phyloP scores from a whole-genome alignment of 2,113 vertebrate species.

The Myxocyprinus asiaticus region DNA sequence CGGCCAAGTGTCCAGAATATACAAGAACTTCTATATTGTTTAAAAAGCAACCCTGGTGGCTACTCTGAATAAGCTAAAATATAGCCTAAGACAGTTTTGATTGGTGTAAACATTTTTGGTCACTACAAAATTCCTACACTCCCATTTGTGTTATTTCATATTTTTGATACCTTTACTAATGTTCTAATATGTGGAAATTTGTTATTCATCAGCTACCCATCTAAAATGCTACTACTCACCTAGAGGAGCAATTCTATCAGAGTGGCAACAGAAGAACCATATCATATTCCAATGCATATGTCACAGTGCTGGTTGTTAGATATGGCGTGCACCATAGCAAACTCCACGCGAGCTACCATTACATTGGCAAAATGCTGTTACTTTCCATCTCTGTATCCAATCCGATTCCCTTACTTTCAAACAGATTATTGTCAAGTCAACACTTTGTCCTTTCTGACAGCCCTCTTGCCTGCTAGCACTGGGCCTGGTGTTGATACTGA shows the following conservation, averaged over 20 bases:
- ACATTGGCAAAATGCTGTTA: conserved; percentile 10
- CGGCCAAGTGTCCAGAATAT: no score
- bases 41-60: no score
- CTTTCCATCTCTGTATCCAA: neutral
- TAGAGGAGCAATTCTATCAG: conserved; percentile 82
- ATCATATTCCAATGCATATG: conserved; percentile 82
- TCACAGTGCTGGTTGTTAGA: conserved; percentile 51
- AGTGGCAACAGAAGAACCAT: conserved; percentile 84
- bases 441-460: neutral
- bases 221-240: conserved; percentile 63
- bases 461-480: neutral
- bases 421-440: neutral
- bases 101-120: no score
- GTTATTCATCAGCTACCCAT: neutral
- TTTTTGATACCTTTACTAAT: no score
- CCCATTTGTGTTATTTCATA: no score
- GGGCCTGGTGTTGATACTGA: conserved; percentile 2
- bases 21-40: no score
- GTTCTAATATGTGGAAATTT: neutral
- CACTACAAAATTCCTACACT: no score
- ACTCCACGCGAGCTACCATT: conserved; percentile 24
- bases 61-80: no score
- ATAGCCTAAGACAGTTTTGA: no score
- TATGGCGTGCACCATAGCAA: conserved; percentile 54
- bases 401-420: neutral